Percentiles rank a stretch among this genome's conserved stretches.
Conservation (phyloP, 2,888 invertebrate genomes). For the Pharmacophagus antenor region DNA sequence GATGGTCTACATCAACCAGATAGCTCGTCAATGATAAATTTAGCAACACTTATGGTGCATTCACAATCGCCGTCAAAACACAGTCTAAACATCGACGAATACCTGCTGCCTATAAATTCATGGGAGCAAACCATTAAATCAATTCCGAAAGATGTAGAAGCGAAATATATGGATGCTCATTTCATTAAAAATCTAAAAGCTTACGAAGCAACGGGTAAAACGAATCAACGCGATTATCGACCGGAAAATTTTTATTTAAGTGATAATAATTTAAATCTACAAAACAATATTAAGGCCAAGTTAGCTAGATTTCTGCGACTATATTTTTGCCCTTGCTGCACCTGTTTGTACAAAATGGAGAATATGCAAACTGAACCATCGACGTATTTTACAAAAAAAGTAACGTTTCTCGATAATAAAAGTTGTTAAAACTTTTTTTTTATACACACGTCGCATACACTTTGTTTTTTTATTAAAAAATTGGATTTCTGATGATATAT, state of each 20-base stretch:
- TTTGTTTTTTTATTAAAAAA: neutral
- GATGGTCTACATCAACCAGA: conserved; percentile 80
- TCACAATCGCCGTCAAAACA: conserved; percentile 62
- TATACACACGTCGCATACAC: neutral
- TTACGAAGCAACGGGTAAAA: conserved; percentile 7
- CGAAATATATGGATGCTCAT: conserved; percentile 35
- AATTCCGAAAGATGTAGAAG: conserved; percentile 39
- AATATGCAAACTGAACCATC: conserved; percentile 53
- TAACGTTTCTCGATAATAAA: conserved; percentile 19
- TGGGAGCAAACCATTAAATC: conserved; percentile 68
- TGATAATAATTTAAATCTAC: conserved; percentile 46
- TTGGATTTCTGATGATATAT: neutral
- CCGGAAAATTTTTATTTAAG: conserved; percentile 38
- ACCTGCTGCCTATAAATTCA: conserved; percentile 78
- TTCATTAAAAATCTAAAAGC: conserved; percentile 22
- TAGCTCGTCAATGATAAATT: conserved; percentile 80
- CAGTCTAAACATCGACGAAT: conserved; percentile 66
- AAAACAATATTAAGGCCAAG: conserved; percentile 54
- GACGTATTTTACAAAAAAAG: conserved; percentile 38
- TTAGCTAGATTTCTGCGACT: conserved; percentile 65
- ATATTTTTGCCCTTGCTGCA: conserved; percentile 73
- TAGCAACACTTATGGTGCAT: conserved; percentile 77
- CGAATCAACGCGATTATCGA: conserved; percentile 38
- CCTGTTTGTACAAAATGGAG: conserved; percentile 67
- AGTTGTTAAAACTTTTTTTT: conserved; percentile 6